phyloP scores from a whole-genome alignment of 2,113 vertebrate species.

The Dipodomys spectabilis region DNA sequence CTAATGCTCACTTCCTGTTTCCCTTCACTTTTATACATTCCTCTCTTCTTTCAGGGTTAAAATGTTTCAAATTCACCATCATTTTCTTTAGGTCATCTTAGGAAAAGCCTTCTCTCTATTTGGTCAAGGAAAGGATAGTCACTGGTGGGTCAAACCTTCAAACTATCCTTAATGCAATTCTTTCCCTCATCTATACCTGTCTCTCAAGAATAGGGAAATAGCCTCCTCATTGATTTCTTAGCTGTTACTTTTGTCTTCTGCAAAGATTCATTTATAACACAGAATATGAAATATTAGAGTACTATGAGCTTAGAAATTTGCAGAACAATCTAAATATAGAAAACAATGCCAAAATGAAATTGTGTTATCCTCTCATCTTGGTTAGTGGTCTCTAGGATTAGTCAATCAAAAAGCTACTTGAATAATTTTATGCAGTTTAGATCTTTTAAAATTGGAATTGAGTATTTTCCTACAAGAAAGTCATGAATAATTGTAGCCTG shows the following conservation, averaged over 20 bases:
- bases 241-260: neutral
- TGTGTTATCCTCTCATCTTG: neutral
- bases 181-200: neutral
- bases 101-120: neutral
- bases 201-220: neutral
- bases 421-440: constrained; percentile 35
- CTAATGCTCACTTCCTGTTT: neutral
- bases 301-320: neutral
- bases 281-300: neutral
- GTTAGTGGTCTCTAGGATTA: neutral
- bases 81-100: neutral
- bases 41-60: neutral
- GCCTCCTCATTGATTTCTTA: neutral
- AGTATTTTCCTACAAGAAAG: constrained; percentile 45
- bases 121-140: neutral
- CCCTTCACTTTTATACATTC: neutral
- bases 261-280: neutral
- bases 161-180: neutral
- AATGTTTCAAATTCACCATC: neutral
- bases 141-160: neutral
- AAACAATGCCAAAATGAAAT: neutral
- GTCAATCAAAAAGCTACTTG: neutral
- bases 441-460: constrained; percentile 40
- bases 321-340: neutral
- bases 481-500: constrained; percentile 52